Conservation (phyloP, 2,113 vertebrate genomes). For the Aldabrachelys gigantea region DNA sequence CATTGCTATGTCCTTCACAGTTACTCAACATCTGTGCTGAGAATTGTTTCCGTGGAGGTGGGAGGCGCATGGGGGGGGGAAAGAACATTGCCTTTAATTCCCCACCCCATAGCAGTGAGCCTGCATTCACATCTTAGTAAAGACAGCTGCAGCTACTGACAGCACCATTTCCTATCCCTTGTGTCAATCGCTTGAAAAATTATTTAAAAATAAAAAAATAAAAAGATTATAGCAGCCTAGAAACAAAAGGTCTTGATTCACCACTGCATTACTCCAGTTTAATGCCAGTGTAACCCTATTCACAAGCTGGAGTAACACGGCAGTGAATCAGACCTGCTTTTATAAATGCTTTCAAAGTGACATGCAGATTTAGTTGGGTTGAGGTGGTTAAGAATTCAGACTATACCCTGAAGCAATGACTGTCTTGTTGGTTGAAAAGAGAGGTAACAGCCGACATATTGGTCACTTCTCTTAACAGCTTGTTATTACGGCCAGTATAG, state of each 20-base stretch:
- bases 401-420: neutral
- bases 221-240: neutral
- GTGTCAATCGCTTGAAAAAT: neutral
- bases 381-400: conserved; percentile 17
- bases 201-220: neutral
- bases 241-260: neutral
- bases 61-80: neutral
- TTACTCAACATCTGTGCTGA: neutral
- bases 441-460: neutral
- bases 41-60: neutral
- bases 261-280: neutral
- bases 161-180: neutral
- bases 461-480: neutral
- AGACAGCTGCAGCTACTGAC: neutral
- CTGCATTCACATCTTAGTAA: neutral
- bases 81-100: conserved; percentile 24
- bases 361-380: neutral
- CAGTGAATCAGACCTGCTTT: neutral
- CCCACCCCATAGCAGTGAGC: neutral
- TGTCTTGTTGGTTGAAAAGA: neutral
- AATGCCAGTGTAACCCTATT: neutral
- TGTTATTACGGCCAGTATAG: neutral
- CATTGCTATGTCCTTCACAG: neutral
- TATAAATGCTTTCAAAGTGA: neutral
- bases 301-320: neutral